Evolutionary conservation across 2,888 invertebrate genomes (phyloP), one percentile per base, ranked within the genome.

Genomic region (Tortricodes alternella): DNA sequence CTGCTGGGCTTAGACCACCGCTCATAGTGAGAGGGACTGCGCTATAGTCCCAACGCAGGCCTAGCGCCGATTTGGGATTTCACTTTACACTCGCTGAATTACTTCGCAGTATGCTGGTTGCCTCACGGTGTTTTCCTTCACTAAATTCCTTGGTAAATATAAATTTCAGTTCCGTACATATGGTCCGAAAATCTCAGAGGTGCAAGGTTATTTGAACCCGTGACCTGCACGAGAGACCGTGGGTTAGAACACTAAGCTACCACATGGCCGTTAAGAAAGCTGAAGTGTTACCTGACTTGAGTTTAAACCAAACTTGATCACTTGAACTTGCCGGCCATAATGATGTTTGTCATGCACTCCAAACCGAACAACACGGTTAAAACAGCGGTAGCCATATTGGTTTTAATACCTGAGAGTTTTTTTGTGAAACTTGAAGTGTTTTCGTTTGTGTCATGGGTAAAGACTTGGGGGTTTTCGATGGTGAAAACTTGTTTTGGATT

Each of bases 311-410:
- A 9, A 7, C 11, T 44, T 27, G 19, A 21, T n/a, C 29, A 29
- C n/a, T n/a, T n/a, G 29, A 37, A 38, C 56, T 56, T 56, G 5
- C 37, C 23, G 11, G 19, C 18, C 7, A 24, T 43, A 32, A 44
- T 34, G 32, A 16, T 56, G 29, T 56, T 56, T 50, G 44, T 32
- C 32, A 5, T 37, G 23, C 56, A 44, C 56, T 56, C 29, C 18
- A 34, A 27, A 2, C 6, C 7, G 0, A 34, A 15, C 8, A 35
- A 16, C 29, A 38, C 37, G 32, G 29, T 16, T 11, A 18, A 35
- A 56, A 56, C 49, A 56, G 44, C 55, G 55, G 37, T 27, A 49
- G 43, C 49, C 21, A 49, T 55, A 29, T 44, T 56, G 15, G 7
- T 41, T 55, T 49, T 11, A 24, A 34, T 11, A 21, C 27, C 35